Conservation (phyloP, 1,140 invertebrate species). For the Lordiphosa stackelbergi region DNA sequence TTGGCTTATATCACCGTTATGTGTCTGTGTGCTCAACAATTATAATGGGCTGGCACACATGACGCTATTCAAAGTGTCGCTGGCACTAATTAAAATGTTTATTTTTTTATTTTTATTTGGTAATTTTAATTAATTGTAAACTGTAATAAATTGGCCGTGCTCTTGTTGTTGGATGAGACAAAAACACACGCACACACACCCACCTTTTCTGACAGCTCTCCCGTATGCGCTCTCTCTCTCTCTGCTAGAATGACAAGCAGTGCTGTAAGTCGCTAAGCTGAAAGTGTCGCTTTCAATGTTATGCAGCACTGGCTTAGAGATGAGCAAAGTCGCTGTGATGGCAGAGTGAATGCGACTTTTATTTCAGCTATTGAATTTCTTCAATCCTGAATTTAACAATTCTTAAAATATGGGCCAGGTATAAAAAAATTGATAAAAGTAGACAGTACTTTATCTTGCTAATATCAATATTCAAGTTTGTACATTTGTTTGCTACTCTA, state of each 20-base stretch:
- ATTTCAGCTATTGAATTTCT: no score
- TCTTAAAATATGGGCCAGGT: no score
- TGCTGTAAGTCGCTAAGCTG: constrained; percentile 15
- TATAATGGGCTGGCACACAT: constrained; percentile 31
- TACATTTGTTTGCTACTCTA: no score
- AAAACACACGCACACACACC: constrained; percentile 36
- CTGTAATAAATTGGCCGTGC: constrained; percentile 32
- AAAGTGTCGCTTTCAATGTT: constrained; percentile 19
- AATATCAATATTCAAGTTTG: no score
- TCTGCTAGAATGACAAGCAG: constrained; percentile 25
- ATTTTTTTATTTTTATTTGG: no score
- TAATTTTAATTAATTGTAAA: no score
- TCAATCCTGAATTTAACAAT: no score
- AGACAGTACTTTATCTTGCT: no score
- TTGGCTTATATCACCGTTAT: constrained; percentile 56
- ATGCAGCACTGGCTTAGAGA: constrained; percentile 15
- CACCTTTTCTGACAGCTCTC: constrained; percentile 43
- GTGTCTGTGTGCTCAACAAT: constrained; percentile 15
- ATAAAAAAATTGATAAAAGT: no score
- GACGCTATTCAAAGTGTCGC: constrained; percentile 9
- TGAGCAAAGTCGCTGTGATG: not conserved
- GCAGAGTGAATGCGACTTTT: not conserved
- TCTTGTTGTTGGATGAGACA: no score
- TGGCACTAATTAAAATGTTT: no score
- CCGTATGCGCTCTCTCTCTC: constrained; percentile 17